Evolutionary conservation across 2,113 vertebrate species (phyloP).

Genomic region (Bufo bufo): DNA sequence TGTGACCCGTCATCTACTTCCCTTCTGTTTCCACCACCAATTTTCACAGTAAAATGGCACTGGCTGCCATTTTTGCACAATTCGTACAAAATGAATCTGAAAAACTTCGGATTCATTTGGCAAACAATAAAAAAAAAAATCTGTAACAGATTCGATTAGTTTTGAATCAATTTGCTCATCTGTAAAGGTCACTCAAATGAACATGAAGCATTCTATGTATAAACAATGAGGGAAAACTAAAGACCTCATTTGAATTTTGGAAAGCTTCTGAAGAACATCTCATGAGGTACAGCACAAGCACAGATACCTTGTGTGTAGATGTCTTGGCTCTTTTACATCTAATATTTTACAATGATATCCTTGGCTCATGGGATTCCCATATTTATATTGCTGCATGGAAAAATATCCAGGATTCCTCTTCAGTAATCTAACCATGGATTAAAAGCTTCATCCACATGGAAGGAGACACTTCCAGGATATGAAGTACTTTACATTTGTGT

Average conservation of each 20-base stretch:
- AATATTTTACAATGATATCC: background rate
- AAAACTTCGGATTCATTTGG: too few species aligned
- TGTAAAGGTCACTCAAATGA: background rate
- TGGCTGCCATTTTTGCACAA: too few species aligned
- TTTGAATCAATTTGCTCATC: too few species aligned
- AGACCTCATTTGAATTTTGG: conserved; percentile 47
- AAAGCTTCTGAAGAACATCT: conserved; percentile 12
- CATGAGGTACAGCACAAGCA: background rate
- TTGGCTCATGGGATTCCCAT: conserved; percentile 41
- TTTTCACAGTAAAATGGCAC: too few species aligned
- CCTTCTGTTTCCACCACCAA: too few species aligned
- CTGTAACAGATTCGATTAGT: too few species aligned
- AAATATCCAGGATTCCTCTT: background rate
- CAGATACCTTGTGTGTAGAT: background rate
- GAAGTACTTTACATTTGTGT: conserved; percentile 78
- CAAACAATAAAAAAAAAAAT: too few species aligned
- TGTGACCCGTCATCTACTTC: too few species aligned
- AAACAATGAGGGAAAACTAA: background rate
- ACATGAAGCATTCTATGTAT: background rate
- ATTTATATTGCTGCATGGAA: background rate
- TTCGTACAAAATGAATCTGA: too few species aligned
- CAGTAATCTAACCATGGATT: background rate
- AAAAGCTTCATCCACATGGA: conserved; percentile 14
- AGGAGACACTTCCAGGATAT: conserved; percentile 52
- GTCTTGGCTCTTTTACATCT: background rate